phyloP scores from a whole-genome alignment of 2,888 invertebrate genomes.

The Priocnemis perturbator region DNA sequence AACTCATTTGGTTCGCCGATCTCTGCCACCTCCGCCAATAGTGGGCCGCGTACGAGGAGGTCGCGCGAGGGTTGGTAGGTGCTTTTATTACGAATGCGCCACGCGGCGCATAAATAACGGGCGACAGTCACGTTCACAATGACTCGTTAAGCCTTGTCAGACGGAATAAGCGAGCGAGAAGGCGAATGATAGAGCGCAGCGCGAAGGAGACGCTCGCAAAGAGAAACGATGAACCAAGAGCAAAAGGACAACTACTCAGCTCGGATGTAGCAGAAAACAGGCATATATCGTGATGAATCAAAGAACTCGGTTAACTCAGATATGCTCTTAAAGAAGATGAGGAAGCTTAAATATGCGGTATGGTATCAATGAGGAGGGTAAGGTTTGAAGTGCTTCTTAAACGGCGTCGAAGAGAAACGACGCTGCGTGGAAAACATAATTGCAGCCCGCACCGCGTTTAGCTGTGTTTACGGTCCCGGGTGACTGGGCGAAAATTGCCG shows the following conservation, averaged over 20 bases:
- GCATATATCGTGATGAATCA: too few relatives aligned
- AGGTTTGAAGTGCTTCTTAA: too few relatives aligned
- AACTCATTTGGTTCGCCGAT: conserved; percentile 62
- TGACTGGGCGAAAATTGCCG: conserved; percentile 29
- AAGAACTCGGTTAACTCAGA: too few relatives aligned
- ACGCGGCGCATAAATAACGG: conserved; percentile 62
- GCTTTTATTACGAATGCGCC: conserved; percentile 61
- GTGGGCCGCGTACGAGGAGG: conserved; percentile 18
- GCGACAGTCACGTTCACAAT: conserved; percentile 53
- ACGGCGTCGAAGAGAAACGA: too few relatives aligned
- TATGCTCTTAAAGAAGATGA: too few relatives aligned
- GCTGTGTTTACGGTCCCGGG: conserved; percentile 20
- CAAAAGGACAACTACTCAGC: too few relatives aligned
- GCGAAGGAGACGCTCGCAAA: neutral
- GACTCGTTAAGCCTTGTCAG: conserved; percentile 54
- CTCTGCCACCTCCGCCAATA: conserved; percentile 28
- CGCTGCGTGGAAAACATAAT: too few relatives aligned
- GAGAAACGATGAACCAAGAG: too few relatives aligned
- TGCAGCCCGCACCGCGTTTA: too few relatives aligned
- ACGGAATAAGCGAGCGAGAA: conserved; percentile 23
- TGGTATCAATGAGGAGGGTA: too few relatives aligned
- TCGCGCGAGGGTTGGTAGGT: conserved; percentile 18
- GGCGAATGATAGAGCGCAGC: conserved; percentile 11
- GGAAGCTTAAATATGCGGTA: too few relatives aligned
- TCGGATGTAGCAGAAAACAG: too few relatives aligned